Conservation (phyloP, 2,113 vertebrate species). For the Brachirus orientalis region DNA sequence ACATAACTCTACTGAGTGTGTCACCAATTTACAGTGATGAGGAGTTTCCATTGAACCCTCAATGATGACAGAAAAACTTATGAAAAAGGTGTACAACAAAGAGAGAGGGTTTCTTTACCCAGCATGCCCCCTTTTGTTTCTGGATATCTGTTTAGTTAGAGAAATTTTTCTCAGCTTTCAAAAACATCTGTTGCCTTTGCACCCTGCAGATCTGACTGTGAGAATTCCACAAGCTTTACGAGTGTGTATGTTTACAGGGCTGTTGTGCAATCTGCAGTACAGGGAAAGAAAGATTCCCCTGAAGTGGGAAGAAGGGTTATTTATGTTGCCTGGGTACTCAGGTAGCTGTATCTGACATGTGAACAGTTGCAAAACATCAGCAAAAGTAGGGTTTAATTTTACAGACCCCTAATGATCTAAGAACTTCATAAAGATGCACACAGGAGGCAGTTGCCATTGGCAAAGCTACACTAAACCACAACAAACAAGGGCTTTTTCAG, state of each 20-base stretch:
- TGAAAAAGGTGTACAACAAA: slow-evolving; percentile 13
- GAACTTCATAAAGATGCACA: slow-evolving; percentile 42
- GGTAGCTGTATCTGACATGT: slow-evolving; percentile 43
- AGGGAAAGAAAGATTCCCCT: not conserved
- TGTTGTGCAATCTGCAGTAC: slow-evolving; percentile 61
- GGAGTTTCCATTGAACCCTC: slow-evolving; percentile 25
- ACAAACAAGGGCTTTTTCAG: slow-evolving; percentile 69
- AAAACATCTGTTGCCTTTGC: slow-evolving; percentile 3
- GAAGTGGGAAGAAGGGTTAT: slow-evolving; percentile 27
- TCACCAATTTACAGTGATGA: slow-evolving; percentile 25
- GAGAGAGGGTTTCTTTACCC: not conserved
- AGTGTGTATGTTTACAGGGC: slow-evolving; percentile 34
- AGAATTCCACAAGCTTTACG: slow-evolving; percentile 29
- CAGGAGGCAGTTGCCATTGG: slow-evolving; percentile 65
- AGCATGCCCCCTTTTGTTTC: not conserved
- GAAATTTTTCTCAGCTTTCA: slow-evolving; percentile 1
- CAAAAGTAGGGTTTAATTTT: slow-evolving; percentile 36
- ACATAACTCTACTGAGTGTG: not conserved
- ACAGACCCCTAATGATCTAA: slow-evolving; percentile 42
- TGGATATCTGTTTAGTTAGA: slow-evolving; percentile 2
- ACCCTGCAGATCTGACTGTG: not conserved
- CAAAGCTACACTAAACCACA: slow-evolving; percentile 68
- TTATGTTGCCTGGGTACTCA: slow-evolving; percentile 43
- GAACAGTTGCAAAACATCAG: slow-evolving; percentile 54
- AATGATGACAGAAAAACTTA: not conserved